Percentiles rank a stretch among this genome's conserved stretches.
These are phyloP conservation scores for Apomyelois bistriatella DNA, from an alignment of 2,888 invertebrate species.

Conservation along the genomic window DNA sequence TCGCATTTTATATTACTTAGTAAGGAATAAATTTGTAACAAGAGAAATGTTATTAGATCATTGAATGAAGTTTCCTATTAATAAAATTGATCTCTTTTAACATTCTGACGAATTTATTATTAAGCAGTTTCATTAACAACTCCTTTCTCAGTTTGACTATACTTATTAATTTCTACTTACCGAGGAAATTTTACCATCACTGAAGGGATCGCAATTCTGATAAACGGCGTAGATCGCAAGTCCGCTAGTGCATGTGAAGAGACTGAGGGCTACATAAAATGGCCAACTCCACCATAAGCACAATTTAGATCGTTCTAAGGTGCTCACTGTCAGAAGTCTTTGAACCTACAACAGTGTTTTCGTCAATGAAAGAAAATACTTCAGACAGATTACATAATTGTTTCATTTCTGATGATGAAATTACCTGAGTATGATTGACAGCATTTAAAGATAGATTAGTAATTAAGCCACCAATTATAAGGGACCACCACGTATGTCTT, in stretches of 20 bases:
- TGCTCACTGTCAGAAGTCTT: conserved; percentile 84
- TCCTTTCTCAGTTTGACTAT: no score
- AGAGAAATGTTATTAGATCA: no score
- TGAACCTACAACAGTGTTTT: conserved; percentile 73
- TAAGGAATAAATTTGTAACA: no score
- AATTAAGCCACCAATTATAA: conserved; percentile 88
- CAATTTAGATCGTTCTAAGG: conserved; percentile 83
- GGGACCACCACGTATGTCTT: conserved; percentile 91
- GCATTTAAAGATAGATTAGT: conserved; percentile 91
- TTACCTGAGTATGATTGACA: conserved; percentile 89
- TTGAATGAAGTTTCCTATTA: no score
- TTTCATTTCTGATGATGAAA: not conserved
- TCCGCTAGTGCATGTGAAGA: conserved; percentile 88
- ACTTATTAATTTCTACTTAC: conserved; percentile 34
- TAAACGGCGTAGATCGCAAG: conserved; percentile 92
- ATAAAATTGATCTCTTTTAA: no score
- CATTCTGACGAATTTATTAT: no score
- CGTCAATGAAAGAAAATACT: not conserved
- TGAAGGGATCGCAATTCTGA: conserved; percentile 88
- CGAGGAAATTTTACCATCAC: conserved; percentile 80
- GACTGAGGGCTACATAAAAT: conserved; percentile 85
- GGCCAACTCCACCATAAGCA: conserved; percentile 92
- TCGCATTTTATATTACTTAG: no score
- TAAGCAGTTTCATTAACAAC: no score
- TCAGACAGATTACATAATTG: not conserved